Evolutionary conservation across 1,140 invertebrate species (phyloP).

Genomic region (roundworm (Caenorhabditis elegans)): WBcel235 BX284603.4:4210501-4211000

Average conservation of each 20-base stretch:
- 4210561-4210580: background rate
- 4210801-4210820: background rate
- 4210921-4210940: conserved; percentile 18
- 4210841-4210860: no score
- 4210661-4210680: background rate
- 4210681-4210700: background rate
- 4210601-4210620: background rate
- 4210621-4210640: background rate
- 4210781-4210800: background rate
- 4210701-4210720: background rate
- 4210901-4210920: background rate
- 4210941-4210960: background rate
- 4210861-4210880: no score
- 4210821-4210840: no score
- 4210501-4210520: conserved; percentile 11
- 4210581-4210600: background rate
- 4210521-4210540: background rate
- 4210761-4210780: conserved; percentile 1
- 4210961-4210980: background rate
- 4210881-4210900: no score
- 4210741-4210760: background rate
- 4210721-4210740: conserved; percentile 1
- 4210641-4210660: background rate
- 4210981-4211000: background rate
- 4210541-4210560: conserved; percentile 5